These are phyloP conservation scores for Syngnathoides biaculeatus DNA, from an alignment of 2,113 vertebrate species.

Conservation along the genomic window DNA sequence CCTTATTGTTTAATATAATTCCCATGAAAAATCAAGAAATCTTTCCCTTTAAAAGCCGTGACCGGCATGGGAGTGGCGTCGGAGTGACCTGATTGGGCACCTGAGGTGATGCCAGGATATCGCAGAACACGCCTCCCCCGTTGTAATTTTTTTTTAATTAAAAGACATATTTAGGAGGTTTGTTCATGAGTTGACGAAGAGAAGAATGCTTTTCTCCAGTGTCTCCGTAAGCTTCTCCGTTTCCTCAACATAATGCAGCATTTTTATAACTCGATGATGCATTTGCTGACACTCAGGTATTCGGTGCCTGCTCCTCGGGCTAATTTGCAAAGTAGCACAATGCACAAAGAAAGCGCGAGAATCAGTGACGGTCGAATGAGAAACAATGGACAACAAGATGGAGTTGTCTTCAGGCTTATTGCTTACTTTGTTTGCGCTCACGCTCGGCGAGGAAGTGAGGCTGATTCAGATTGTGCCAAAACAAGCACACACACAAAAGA, in stretches of 20 bases:
- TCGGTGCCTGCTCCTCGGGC: background rate
- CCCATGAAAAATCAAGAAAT: too few species aligned
- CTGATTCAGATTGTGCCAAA: background rate
- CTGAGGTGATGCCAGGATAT: background rate
- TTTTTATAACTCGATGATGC: background rate
- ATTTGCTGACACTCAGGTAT: background rate
- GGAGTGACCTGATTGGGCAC: background rate
- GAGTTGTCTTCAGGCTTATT: background rate
- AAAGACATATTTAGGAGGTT: background rate
- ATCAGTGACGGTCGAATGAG: background rate
- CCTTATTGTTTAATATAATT: too few species aligned
- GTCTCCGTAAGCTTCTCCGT: background rate
- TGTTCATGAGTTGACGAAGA: background rate
- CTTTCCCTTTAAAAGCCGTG: too few species aligned
- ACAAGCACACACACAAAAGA: background rate
- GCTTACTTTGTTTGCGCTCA: background rate
- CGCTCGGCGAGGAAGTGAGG: background rate
- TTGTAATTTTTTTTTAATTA: background rate
- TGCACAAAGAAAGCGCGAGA: background rate
- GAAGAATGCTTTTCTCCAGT: background rate
- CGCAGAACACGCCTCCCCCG: background rate
- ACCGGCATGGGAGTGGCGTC: background rate
- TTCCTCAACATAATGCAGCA: background rate
- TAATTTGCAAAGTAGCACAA: background rate
- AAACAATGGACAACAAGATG: background rate